These are phyloP conservation scores for Zygaena filipendulae DNA, from an alignment of 2,888 invertebrate genomes.

Conservation along the genomic window DNA sequence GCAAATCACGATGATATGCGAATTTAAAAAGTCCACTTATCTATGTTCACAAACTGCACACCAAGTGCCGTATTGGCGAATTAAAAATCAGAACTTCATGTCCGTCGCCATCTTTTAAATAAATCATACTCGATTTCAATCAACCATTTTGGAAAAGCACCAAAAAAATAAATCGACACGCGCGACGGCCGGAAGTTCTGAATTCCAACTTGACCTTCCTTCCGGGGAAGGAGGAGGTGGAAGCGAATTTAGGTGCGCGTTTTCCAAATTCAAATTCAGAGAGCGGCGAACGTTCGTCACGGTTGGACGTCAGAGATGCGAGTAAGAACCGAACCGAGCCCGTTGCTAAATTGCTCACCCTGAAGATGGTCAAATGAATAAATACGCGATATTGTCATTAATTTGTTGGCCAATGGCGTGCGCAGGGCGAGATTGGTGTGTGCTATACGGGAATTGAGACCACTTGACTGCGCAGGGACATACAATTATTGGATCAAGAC, in stretches of 20 bases:
- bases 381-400: constrained; percentile 51
- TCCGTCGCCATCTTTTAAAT: constrained; percentile 34
- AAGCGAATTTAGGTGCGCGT: too few relatives aligned
- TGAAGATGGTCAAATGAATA: constrained; percentile 50
- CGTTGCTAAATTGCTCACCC: constrained; percentile 53
- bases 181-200: too few relatives aligned
- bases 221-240: too few relatives aligned
- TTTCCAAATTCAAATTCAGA: too few relatives aligned
- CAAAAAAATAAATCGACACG: too few relatives aligned
- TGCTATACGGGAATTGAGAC: constrained; percentile 52
- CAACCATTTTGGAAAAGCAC: constrained; percentile 46
- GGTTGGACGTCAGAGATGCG: constrained; percentile 19
- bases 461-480: constrained; percentile 56
- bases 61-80: constrained; percentile 67
- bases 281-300: too few relatives aligned
- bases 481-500: constrained; percentile 37
- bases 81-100: constrained; percentile 26
- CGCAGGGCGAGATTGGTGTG: constrained; percentile 24
- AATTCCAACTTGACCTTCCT: too few relatives aligned
- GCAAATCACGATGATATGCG: too few relatives aligned
- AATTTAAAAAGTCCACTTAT: too few relatives aligned
- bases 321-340: constrained; percentile 20
- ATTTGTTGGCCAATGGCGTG: constrained; percentile 51
- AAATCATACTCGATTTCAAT: constrained; percentile 30
- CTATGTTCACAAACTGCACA: too few relatives aligned